phyloP scores from a whole-genome alignment of 2,888 invertebrate genomes.

The Catocala fraxini region DNA sequence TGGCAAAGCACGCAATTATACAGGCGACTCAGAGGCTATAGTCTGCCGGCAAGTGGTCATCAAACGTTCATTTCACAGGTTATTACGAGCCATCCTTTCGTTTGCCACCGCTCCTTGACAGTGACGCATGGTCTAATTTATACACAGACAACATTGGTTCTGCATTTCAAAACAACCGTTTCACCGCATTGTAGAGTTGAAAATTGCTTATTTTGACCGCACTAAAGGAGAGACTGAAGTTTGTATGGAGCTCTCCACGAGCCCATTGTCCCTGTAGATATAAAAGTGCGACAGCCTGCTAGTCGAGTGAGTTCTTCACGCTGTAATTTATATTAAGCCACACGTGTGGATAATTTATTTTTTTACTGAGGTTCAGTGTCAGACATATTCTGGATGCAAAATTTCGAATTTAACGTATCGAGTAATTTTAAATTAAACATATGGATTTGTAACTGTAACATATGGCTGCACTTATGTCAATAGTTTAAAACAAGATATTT shows the following conservation, averaged over 20 bases:
- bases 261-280: constrained; percentile 76
- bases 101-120: constrained; percentile 69
- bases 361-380: constrained; percentile 31
- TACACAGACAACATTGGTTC: constrained; percentile 60
- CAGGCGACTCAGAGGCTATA: constrained; percentile 42
- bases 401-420: too few relatives aligned
- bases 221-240: constrained; percentile 24
- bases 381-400: constrained; percentile 8
- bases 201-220: constrained; percentile 45
- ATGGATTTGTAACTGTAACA: too few relatives aligned
- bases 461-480: too few relatives aligned
- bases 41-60: constrained; percentile 69
- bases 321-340: constrained; percentile 65
- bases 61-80: constrained; percentile 80
- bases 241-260: constrained; percentile 63
- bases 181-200: constrained; percentile 54
- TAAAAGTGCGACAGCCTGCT: constrained; percentile 69
- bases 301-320: constrained; percentile 66
- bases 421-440: too few relatives aligned
- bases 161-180: constrained; percentile 51
- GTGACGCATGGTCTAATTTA: constrained; percentile 83
- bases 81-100: constrained; percentile 74
- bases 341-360: constrained; percentile 45
- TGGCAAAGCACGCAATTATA: constrained; percentile 59
- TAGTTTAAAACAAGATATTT: too few relatives aligned